phyloP scores from a whole-genome alignment of 2,113 vertebrate species.

The Rhabdomys dilectus region DNA sequence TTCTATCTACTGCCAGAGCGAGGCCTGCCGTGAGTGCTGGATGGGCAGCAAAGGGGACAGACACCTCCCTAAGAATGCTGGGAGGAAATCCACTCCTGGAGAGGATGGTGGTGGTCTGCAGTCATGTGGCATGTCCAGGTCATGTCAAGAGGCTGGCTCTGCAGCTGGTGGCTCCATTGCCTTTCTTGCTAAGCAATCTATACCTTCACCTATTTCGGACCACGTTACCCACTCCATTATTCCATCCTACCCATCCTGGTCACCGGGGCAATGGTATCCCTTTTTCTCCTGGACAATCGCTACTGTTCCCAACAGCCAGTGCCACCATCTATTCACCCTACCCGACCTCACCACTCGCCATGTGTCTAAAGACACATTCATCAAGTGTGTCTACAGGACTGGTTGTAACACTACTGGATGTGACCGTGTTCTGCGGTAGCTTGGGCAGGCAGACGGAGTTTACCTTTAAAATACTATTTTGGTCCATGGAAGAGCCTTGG shows the following conservation, averaged over 20 bases:
- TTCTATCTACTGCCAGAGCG: constrained; percentile 86
- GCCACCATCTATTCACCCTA: neutral
- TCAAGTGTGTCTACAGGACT: neutral
- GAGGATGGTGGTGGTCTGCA: too few relatives aligned
- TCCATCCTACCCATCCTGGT: neutral
- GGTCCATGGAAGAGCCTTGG: neutral
- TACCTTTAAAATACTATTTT: neutral
- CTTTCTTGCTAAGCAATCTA: neutral
- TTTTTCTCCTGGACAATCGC: too few relatives aligned
- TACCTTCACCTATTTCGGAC: neutral
- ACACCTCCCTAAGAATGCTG: neutral
- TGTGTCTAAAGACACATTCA: neutral
- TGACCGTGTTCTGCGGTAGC: fast-evolving
- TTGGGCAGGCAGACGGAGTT: neutral
- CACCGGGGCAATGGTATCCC: neutral
- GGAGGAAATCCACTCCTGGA: neutral
- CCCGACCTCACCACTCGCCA: neutral
- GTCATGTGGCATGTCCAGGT: neutral
- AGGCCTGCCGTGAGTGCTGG: constrained; percentile 86
- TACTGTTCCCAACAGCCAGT: neutral
- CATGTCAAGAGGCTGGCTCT: neutral
- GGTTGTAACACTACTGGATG: neutral
- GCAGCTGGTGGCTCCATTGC: neutral
- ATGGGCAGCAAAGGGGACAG: neutral
- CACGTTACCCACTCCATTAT: too few relatives aligned